phyloP scores from a whole-genome alignment of 2,113 vertebrate species.

The Scomber japonicus region DNA sequence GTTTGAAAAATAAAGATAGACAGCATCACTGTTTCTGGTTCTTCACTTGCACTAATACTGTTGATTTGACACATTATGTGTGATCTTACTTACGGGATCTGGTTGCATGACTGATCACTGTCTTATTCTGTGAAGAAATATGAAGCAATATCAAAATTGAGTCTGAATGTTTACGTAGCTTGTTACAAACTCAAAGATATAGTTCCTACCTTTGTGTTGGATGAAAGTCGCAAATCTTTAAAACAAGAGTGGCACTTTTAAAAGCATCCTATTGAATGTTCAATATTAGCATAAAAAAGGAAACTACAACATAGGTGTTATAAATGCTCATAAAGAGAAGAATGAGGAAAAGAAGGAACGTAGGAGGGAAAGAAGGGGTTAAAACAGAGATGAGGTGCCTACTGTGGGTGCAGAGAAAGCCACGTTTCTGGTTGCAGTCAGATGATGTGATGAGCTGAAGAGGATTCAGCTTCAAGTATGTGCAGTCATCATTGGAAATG shows the following conservation, averaged over 20 bases:
- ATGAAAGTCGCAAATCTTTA: not conserved
- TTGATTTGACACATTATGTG: not conserved
- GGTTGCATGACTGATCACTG: not conserved
- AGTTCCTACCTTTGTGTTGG: not conserved
- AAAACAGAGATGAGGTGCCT: conserved; percentile 39
- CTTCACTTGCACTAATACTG: too few relatives aligned
- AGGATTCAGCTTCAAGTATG: conserved; percentile 5
- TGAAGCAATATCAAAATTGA: conserved; percentile 6
- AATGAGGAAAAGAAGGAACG: not conserved
- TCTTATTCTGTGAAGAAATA: not conserved
- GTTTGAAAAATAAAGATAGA: conserved; percentile 15
- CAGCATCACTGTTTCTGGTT: too few relatives aligned
- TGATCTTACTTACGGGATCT: conserved; percentile 1
- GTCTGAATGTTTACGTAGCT: not conserved
- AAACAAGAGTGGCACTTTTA: conserved; percentile 28
- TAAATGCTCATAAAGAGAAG: not conserved
- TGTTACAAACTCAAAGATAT: not conserved
- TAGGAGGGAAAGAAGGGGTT: not conserved
- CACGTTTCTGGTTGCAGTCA: conserved; percentile 8
- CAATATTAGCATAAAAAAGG: too few relatives aligned
- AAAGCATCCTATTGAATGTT: not conserved
- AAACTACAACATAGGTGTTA: not conserved
- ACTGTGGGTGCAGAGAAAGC: conserved; percentile 11
- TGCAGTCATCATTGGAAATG: not conserved
- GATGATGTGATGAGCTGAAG: not conserved